Base-by-base conservation (phyloP, 2,113 vertebrate species). In the Corydoras maculifer region DNA sequence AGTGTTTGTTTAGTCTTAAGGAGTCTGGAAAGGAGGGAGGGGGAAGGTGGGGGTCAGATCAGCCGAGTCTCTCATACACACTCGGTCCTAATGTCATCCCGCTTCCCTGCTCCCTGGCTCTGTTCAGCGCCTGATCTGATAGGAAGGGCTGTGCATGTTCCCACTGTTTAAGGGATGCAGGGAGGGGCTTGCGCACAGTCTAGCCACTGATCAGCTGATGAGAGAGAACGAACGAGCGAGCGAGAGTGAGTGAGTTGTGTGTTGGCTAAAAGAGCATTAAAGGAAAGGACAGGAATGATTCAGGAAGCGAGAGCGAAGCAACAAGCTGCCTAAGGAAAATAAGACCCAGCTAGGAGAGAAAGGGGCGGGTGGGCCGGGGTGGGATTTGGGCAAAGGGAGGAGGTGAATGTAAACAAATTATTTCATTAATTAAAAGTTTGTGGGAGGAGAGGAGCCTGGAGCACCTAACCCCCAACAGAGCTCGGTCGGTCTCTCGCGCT, bases 331-430 rank as follows among this genome's bases (percentile, higher is more conserved):
- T 13, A 12, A 30, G 49, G 58, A 71, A 58, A 62, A 50, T 50
- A 43, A 8, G 61, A 62, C 82, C 78, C 13, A 25, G 11, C 6
- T 79, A 73, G 48, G 60, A 54, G 65, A n/a, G 30, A 63, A 51
- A 55, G 78, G 82, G 82, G 77, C 73, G 76, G 81, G 84, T 32
- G 54, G n/a, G 13, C 5, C 74, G 81, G 75, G 62, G 64, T 66
- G 43, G 73, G 31, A 54, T 77, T 76, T 55, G 81, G 69, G 77
- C 76, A 80, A 77, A 77, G 78, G 80, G 84, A 75, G 83, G 78
- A 81, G 82, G 84, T 72, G 82, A 86, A 83, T 85, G 77, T 89
- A 89, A 91, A 88, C 80, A 86, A 86, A 89, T 89, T 78, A 86
- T 81, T 86, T 86, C 78, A 84, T 89, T 86, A 73, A n/a, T 57